Evolutionary conservation across 2,797 vertebrate species (phyloP), one percentile per base, ranked within the genome.

Genomic region (Fringilla coelebs): DNA sequence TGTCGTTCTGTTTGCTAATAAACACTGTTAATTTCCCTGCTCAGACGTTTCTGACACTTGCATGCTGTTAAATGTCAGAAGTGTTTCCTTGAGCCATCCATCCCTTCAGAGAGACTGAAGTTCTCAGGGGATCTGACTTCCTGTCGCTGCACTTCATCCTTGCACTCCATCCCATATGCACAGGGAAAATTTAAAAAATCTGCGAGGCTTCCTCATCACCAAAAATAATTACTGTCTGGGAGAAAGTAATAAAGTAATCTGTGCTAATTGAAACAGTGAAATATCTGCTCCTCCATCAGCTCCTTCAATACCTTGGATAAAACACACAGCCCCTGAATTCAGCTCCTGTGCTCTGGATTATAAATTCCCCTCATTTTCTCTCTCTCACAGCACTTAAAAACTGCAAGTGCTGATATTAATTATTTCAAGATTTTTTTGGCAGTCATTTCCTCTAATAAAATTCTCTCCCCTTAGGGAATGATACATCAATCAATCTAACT

Each of bases 201-300:
- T 63, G 61, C 92, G 75, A 94, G 96, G 92, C 90, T 95, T 88
- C 83, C 86, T 85, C 95, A 77, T 94, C 66, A 8, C 10, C n/a
- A 43, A 63, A 65, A 86, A 73, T 96, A 96, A 97, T 97, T 94
- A 95, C 93, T 92, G 90, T 52, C 85, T 96, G 72, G 24, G 80
- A 96, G 88, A 90, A 96, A 94, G 88, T 89, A 95, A 96, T 95
- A 74, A 96, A 96, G 77, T 96, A 85, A 97, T 94, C 86, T 90
- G 73, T 90, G 78, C 90, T 98, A 96, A 98, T 89, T 97, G 90
- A 93, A 97, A 95, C 85, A 82, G 89, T 97, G 97, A 97, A 97
- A 95, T 97, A 96, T 32, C 82, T 78, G 72, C 61, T 82, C 10
- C 92, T 92, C 88, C 94, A 95, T 73, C 95, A 83, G 83, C 41